These are phyloP conservation scores for Megaceryle maxima DNA, from an alignment of 2,113 vertebrate species.

Conservation along the genomic window DNA sequence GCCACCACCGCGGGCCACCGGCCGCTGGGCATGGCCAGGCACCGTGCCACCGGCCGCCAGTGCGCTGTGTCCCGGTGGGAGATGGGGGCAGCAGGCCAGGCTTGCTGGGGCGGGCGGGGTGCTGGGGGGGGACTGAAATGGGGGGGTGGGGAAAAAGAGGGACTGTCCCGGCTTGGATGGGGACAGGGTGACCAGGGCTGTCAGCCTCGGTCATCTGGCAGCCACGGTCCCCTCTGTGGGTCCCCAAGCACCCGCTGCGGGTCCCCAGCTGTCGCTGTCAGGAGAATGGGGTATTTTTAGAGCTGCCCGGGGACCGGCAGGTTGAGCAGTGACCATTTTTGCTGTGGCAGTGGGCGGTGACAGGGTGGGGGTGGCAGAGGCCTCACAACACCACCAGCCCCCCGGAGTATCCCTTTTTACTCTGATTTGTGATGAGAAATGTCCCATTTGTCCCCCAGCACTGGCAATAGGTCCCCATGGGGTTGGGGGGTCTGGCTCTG, in stretches of 20 bases:
- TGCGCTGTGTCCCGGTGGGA: accelerated
- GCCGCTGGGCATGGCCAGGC: background rate
- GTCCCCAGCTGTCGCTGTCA: conserved; percentile 39
- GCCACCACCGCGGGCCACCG: background rate
- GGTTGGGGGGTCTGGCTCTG: accelerated
- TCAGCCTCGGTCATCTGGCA: accelerated
- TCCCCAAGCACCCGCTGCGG: background rate
- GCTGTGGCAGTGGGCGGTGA: background rate
- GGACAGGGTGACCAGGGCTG: background rate
- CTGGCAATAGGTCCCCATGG: background rate
- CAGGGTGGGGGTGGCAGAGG: accelerated
- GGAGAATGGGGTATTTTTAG: conserved; percentile 31
- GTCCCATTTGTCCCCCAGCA: accelerated
- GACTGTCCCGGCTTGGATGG: accelerated
- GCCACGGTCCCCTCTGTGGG: background rate
- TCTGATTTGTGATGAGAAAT: background rate
- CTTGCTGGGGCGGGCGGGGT: accelerated
- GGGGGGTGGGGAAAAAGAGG: accelerated
- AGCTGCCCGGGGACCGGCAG: background rate
- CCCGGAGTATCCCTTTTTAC: background rate
- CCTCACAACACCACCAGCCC: accelerated
- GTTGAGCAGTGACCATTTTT: background rate
- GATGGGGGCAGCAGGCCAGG: background rate
- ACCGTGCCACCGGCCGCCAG: accelerated
- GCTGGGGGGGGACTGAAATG: accelerated